Evolutionary conservation across 1,140 invertebrate genomes (phyloP), one percentile per base, ranked within the genome.

Genomic region (Drosophila gunungcola): DNA sequence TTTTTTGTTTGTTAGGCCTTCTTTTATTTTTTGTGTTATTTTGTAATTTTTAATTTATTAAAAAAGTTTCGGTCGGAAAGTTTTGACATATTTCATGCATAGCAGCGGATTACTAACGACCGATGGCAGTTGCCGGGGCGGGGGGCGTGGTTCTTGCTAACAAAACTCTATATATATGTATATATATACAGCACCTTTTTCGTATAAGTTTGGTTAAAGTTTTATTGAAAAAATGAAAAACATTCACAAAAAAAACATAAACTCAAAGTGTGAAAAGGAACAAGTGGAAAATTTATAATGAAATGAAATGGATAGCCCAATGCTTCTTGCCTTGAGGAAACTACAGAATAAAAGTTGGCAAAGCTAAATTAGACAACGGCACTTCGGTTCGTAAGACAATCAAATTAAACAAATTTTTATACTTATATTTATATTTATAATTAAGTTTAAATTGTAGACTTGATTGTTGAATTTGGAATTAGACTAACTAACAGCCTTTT

Each of bases 11-110:
- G 21, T 63, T 41, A 39, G 27, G 21, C n/a, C 25, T 36, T 16
- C 34, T 36, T 41, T 52, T 32, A 9, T 52, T 38, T 38, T 49
- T 69, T 49, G 32, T 48, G 32, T 74, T 74, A 51, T 74, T 49
- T 74, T 64, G 70, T 56, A 64, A 67, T 49, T 72, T 72, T 72
- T 72, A 81, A 81, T 81, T 81, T 81, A 81, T 81, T 81, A 77
- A 81, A 81, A 81, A 81, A 81, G 73, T 81, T 81, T 43, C 10
- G 12, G 27, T 48, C 27, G 13, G 3, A 84, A 84, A 84, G 61
- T 84, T 84, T 76, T 56, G 76, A 58, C 76, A 77, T 85, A 73
- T 84, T 84, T 84, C 42, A 79, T 79, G 76, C 62, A 82, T 78
- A 82, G 60, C 69, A 78, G 60, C 49, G 56, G 65, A 72, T 72